phyloP scores from a whole-genome alignment of 2,113 vertebrate genomes.

The Cheirogaleus medius region DNA sequence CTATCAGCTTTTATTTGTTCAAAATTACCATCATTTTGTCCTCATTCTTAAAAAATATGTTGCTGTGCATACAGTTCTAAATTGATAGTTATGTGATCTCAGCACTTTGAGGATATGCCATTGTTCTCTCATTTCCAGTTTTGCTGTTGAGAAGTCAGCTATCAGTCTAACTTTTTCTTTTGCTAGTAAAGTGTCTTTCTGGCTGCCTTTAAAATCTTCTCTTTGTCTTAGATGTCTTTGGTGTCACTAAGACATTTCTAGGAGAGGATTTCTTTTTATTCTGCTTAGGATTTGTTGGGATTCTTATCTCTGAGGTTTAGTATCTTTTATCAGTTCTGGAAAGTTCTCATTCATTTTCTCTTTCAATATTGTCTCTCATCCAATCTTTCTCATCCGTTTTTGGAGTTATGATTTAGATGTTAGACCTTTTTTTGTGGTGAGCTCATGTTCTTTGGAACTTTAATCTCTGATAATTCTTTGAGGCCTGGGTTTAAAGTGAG shows the following conservation, averaged over 20 bases:
- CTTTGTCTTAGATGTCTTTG: neutral
- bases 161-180: neutral
- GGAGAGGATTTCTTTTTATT: slow-evolving; percentile 1
- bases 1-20: neutral
- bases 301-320: neutral
- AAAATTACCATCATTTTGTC: neutral
- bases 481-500: neutral
- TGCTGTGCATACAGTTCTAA: neutral
- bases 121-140: neutral
- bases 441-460: neutral
- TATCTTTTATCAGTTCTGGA: neutral
- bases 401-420: neutral
- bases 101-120: neutral
- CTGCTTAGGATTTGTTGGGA: neutral
- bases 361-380: neutral
- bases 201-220: neutral
- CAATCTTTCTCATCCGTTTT: neutral
- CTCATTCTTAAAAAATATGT: neutral
- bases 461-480: neutral
- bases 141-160: neutral
- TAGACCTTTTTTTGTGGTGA: neutral
- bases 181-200: neutral
- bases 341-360: neutral
- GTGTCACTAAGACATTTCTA: neutral
- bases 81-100: neutral